Evolutionary conservation across 1,140 invertebrate genomes (phyloP).

Genomic region (Neodiprion lecontei): DNA sequence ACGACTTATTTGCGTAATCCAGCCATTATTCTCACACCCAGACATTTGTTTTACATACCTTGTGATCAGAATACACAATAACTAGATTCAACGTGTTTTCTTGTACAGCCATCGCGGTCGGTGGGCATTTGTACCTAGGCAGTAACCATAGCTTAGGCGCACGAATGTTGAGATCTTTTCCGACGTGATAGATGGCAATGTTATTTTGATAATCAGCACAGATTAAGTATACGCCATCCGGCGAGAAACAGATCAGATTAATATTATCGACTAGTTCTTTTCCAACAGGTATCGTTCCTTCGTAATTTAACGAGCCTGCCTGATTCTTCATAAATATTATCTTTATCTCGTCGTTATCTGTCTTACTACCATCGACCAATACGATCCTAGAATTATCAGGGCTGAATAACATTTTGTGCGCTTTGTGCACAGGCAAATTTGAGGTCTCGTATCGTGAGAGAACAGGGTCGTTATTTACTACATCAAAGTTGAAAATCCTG

Average conservation of each 20-base stretch:
- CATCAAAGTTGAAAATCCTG: slow-evolving; percentile 71
- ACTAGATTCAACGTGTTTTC: slow-evolving; percentile 64
- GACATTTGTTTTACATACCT: slow-evolving; percentile 57
- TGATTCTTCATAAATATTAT: slow-evolving; percentile 48
- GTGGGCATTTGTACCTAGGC: slow-evolving; percentile 70
- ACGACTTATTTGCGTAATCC: slow-evolving; percentile 21
- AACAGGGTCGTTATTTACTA: slow-evolving; percentile 51
- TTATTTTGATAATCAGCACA: slow-evolving; percentile 66
- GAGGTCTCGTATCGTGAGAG: slow-evolving; percentile 42
- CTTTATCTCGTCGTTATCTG: slow-evolving; percentile 2
- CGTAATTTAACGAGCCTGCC: slow-evolving; percentile 41
- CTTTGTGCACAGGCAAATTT: slow-evolving; percentile 39
- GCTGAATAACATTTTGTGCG: slow-evolving; percentile 56
- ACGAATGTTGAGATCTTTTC: slow-evolving; percentile 41
- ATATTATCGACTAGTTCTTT: slow-evolving; percentile 45
- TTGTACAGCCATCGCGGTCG: slow-evolving; percentile 72
- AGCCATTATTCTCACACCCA: not conserved
- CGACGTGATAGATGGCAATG: slow-evolving; percentile 67
- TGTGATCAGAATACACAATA: slow-evolving; percentile 75
- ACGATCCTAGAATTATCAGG: slow-evolving; percentile 52
- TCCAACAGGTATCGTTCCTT: slow-evolving; percentile 42
- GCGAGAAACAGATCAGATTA: slow-evolving; percentile 58
- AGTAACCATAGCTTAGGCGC: slow-evolving; percentile 64
- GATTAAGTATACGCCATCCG: slow-evolving; percentile 67
- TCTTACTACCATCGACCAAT: slow-evolving; percentile 38